Percentiles rank a stretch among this genome's conserved stretches.
These are phyloP conservation scores for Acholoe squamosa DNA, from an alignment of 2,888 invertebrate genomes.

Conservation along the genomic window DNA sequence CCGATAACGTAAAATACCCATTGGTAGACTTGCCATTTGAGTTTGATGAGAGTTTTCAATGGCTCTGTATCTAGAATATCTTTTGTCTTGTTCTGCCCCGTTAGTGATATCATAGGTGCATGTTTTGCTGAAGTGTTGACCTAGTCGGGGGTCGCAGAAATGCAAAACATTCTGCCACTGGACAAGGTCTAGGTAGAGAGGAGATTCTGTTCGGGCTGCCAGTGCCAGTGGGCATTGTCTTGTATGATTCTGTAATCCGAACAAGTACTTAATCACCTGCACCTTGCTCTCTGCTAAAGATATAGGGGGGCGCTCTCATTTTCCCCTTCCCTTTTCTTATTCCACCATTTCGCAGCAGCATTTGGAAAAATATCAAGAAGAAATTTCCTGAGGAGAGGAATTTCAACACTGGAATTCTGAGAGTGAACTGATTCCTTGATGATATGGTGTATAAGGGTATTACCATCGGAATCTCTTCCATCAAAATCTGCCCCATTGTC, in stretches of 20 bases:
- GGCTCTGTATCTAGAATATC: neutral
- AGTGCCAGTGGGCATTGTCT: neutral
- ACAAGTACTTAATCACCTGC: neutral
- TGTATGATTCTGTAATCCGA: neutral
- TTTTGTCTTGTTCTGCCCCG: neutral
- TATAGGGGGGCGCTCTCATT: neutral
- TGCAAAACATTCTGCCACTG: neutral
- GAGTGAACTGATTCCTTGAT: neutral
- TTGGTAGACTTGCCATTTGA: neutral
- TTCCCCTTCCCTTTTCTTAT: neutral
- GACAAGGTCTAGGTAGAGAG: neutral
- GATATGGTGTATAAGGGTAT: neutral
- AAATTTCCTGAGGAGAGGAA: neutral
- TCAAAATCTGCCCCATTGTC: constrained; percentile 5
- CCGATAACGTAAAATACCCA: neutral
- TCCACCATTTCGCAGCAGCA: neutral
- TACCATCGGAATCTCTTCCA: neutral
- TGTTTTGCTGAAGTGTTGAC: neutral
- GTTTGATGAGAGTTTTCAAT: neutral
- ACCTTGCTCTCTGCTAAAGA: neutral
- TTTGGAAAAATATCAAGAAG: neutral
- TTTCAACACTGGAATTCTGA: neutral
- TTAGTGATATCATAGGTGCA: neutral
- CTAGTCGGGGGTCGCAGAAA: neutral
- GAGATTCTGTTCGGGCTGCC: neutral